These are phyloP conservation scores for Caenorhabditis sp. DNA, from an alignment of 2,888 invertebrate species.

Conservation along the genomic window DNA sequence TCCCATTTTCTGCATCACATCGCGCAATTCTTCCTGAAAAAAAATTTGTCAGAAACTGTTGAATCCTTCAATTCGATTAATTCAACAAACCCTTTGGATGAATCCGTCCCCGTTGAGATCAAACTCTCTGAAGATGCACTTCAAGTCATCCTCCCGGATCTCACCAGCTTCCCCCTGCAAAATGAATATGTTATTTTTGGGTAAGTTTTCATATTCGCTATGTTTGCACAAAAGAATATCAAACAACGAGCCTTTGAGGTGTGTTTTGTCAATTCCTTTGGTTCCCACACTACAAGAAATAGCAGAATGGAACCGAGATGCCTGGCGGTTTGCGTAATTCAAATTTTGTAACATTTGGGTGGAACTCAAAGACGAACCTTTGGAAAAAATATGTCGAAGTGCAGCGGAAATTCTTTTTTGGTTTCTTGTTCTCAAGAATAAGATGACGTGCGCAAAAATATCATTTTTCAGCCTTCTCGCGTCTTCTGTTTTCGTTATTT, in stretches of 20 bases:
- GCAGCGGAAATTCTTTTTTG: neutral
- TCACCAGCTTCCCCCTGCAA: slow-evolving; percentile 75
- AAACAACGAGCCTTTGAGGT: slow-evolving; percentile 43
- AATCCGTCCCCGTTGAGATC: slow-evolving; percentile 82
- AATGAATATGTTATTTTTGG: slow-evolving; percentile 24
- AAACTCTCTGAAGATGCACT: slow-evolving; percentile 81
- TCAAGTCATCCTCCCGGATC: slow-evolving; percentile 81
- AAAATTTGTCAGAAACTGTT: neutral
- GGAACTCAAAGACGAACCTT: neutral
- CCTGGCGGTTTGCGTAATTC: neutral
- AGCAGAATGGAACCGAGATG: neutral
- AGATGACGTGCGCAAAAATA: neutral
- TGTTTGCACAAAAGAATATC: slow-evolving; percentile 45
- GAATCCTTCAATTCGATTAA: neutral
- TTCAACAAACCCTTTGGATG: slow-evolving; percentile 78
- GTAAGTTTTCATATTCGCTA: slow-evolving; percentile 45
- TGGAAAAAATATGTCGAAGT: neutral
- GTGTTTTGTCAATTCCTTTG: slow-evolving; percentile 46
- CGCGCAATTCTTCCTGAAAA: slow-evolving; percentile 77
- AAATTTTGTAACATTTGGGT: slow-evolving; percentile 9
- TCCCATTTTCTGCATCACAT: slow-evolving; percentile 83
- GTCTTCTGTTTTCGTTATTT: neutral
- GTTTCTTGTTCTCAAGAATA: neutral
- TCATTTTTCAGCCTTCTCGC: neutral
- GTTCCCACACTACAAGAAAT: slow-evolving; percentile 42